A percentile compares a stretch with the other conserved stretches of the same genome.
These are phyloP conservation scores for Yoshiicerus persimilis DNA, from an alignment of 1,140 invertebrate species.

Conservation along the genomic window DNA sequence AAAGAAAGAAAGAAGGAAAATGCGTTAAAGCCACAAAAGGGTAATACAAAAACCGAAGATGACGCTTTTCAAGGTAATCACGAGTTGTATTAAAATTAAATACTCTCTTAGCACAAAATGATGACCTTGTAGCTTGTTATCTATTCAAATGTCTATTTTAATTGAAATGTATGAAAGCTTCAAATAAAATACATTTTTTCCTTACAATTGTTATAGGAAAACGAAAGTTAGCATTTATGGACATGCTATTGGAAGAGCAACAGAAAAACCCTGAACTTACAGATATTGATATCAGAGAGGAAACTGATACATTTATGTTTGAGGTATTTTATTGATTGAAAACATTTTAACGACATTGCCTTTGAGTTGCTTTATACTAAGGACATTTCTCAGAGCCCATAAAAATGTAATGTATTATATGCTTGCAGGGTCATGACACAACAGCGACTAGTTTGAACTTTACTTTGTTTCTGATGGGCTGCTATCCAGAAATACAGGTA, in stretches of 20 bases:
- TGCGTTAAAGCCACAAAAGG: not conserved
- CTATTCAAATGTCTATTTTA: too few relatives aligned
- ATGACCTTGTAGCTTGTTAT: too few relatives aligned
- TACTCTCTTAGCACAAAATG: too few relatives aligned
- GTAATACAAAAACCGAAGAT: not conserved
- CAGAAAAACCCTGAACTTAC: conserved; percentile 61
- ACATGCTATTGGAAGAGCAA: conserved; percentile 68
- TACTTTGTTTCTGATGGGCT: conserved; percentile 77
- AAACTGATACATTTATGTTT: conserved; percentile 74
- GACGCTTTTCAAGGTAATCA: conserved; percentile 18
- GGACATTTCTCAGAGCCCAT: conserved; percentile 50
- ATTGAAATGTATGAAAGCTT: conserved; percentile 47
- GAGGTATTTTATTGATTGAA: too few relatives aligned
- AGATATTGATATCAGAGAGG: conserved; percentile 69
- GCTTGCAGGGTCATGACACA: conserved; percentile 61
- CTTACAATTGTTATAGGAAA: conserved; percentile 31
- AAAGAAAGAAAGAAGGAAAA: not conserved
- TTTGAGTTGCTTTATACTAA: too few relatives aligned
- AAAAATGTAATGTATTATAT: not conserved
- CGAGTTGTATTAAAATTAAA: too few relatives aligned
- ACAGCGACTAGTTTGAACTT: conserved; percentile 82
- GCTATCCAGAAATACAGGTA: conserved; percentile 74
- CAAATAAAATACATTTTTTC: not conserved
- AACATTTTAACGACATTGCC: too few relatives aligned
- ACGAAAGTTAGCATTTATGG: conserved; percentile 70